Evolutionary conservation across 2,113 vertebrate genomes (phyloP).

Genomic region (Aplodontia rufa): DNA sequence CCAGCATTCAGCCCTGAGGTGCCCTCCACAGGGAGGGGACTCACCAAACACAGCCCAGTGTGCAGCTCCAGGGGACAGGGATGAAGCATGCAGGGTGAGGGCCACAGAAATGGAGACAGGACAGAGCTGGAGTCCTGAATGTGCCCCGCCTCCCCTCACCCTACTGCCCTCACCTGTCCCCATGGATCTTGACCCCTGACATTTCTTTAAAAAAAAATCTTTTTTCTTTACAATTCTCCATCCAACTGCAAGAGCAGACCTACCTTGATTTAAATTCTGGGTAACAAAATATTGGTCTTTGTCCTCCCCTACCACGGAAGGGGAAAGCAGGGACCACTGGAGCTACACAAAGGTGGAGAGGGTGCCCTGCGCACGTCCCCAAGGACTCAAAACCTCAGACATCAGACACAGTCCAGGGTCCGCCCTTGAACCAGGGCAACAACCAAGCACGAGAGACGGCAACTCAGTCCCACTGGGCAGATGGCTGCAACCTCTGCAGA

Average conservation of each 20-base stretch:
- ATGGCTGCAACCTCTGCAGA: background rate
- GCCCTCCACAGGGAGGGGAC: accelerated
- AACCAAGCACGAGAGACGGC: background rate
- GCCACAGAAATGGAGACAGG: background rate
- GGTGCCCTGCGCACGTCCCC: background rate
- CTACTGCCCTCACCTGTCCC: accelerated
- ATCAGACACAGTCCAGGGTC: background rate
- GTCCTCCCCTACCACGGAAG: background rate
- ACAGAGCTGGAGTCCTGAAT: accelerated
- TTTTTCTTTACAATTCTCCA: background rate
- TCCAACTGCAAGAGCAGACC: background rate
- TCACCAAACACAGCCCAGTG: background rate
- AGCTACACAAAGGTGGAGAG: too few relatives aligned
- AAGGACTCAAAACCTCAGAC: background rate
- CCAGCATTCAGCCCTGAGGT: background rate
- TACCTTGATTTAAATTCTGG: background rate
- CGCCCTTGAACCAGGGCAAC: background rate
- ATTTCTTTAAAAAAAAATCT: background rate
- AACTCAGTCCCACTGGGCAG: background rate
- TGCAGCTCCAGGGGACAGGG: too few relatives aligned
- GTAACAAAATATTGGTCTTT: background rate
- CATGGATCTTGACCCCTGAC: background rate
- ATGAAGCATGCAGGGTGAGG: background rate
- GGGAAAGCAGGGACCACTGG: too few relatives aligned
- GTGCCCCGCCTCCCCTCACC: accelerated